phyloP scores from a whole-genome alignment of 1,140 invertebrate species.

The Megalopta genalis region DNA sequence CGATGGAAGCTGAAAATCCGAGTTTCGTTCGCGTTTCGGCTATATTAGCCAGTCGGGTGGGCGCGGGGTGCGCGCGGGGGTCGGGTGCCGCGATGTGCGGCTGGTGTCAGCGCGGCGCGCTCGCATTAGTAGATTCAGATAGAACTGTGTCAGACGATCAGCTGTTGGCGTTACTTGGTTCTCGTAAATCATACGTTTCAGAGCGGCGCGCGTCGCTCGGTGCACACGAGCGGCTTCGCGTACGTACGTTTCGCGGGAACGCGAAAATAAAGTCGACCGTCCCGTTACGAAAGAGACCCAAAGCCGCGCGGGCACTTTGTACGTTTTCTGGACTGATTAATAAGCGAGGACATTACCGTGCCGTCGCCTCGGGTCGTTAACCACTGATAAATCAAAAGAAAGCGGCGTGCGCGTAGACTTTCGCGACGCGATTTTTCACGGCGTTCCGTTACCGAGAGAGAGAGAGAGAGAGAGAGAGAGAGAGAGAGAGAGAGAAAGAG shows the following conservation, averaged over 20 bases:
- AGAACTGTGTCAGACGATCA: slow-evolving; percentile 27
- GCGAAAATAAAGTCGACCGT: slow-evolving; percentile 38
- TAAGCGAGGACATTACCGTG: slow-evolving; percentile 37
- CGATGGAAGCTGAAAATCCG: too few species aligned
- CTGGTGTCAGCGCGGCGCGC: neutral
- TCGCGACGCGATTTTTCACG: neutral
- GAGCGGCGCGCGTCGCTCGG: neutral
- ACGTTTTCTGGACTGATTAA: slow-evolving; percentile 58
- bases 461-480: too few species aligned
- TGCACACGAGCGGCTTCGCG: neutral
- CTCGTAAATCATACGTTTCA: slow-evolving; percentile 15
- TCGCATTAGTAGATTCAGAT: slow-evolving; percentile 20
- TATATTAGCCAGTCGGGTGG: too few species aligned
- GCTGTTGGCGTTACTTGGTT: slow-evolving; percentile 10
- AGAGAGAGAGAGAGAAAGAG: too few species aligned
- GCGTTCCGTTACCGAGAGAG: too few species aligned
- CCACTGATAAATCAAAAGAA: slow-evolving; percentile 51
- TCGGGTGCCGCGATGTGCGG: too few species aligned
- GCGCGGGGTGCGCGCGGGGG: too few species aligned
- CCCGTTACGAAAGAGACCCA: slow-evolving; percentile 41
- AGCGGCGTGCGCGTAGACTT: neutral
- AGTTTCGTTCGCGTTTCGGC: too few species aligned
- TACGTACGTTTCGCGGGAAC: slow-evolving; percentile 32
- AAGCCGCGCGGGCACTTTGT: slow-evolving; percentile 30
- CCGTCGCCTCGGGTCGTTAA: slow-evolving; percentile 47